Percentiles rank a stretch among this genome's conserved stretches.
Evolutionary conservation across 1,140 invertebrate genomes (phyloP).

Genomic region (Brachionus paranguensis): DNA sequence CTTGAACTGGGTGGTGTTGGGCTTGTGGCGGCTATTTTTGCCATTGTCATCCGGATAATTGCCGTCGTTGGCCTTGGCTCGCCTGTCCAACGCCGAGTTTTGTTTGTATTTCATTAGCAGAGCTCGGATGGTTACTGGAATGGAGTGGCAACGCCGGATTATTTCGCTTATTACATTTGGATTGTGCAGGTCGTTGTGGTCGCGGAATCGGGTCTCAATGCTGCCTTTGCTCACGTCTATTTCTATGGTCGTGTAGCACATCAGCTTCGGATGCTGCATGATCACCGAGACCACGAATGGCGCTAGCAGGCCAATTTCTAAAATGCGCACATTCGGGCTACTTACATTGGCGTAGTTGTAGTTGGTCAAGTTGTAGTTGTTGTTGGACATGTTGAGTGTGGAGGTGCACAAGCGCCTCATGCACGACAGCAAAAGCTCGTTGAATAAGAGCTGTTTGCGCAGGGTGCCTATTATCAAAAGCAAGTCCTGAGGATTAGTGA

Average conservation of each 20-base stretch:
- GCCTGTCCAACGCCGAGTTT: neutral
- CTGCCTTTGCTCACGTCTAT: neutral
- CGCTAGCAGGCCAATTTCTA: neutral
- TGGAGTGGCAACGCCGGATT: neutral
- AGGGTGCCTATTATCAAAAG: neutral
- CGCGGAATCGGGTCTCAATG: slow-evolving; percentile 8
- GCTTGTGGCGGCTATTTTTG: slow-evolving; percentile 7
- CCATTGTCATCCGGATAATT: neutral
- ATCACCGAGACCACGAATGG: slow-evolving; percentile 4
- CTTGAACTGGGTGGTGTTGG: neutral
- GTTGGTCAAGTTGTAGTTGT: slow-evolving; percentile 6
- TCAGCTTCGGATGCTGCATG: slow-evolving; percentile 14
- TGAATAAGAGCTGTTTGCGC: slow-evolving; percentile 13
- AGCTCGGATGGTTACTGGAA: slow-evolving; percentile 12
- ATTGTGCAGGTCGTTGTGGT: slow-evolving; percentile 19
- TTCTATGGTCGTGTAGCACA: slow-evolving; percentile 22
- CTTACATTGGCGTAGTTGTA: neutral
- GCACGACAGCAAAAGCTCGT: slow-evolving; percentile 3
- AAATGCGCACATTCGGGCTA: neutral
- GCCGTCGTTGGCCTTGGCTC: neutral
- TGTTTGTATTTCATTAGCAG: slow-evolving; percentile 26
- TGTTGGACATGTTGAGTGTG: neutral
- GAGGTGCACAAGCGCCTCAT: neutral
- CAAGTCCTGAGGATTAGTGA: slow-evolving; percentile 8
- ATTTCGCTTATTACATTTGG: slow-evolving; percentile 9